Evolutionary conservation across 2,888 invertebrate species (phyloP), one percentile per base, ranked within the genome.

Genomic region (Chrysodeixis includens): DNA sequence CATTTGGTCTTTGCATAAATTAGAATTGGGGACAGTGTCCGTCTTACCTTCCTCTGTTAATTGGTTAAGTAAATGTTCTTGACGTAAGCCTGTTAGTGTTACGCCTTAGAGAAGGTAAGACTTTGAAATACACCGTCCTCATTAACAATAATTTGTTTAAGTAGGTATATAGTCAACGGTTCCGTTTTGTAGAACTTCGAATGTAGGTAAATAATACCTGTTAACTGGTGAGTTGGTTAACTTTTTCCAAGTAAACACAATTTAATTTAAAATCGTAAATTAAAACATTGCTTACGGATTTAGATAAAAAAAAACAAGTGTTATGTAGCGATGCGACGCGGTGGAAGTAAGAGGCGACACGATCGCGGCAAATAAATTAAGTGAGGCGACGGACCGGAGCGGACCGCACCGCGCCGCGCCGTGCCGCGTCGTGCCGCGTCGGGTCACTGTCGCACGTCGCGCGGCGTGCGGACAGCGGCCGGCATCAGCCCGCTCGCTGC

Each of bases 1-100:
- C 75, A 65, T 79, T 74, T 74, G 78, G 71, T 68, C 71, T 78
- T 73, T 74, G 76, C 82, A 82, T 82, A 77, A 76, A 82, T 83
- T 82, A 78, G 63, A 66, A 73, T 79, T 79, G 64, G 66, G 62
- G 66, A 22, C 69, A 67, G 68, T 78, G 79, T 72, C 81, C 74
- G 68, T 59, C 35, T 57, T 69, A 69, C 69, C 80, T 81, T 81
- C 73, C 63, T 35, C 66, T 76, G 57, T 54, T 68, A 66, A 71
- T 70, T 74, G 60, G 46, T 67, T 63, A 26, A 56, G 44, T 51
- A 44, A 57, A 74, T 70, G 32, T 66, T 53, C 59, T n/a, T 53
- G 51, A 32, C 54, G 51, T 59, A 56, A 78, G 56, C 56, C 52
- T 76, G 54, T 81, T 78, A 40, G 56, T 54, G 30, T 49, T 55